A percentile compares a stretch with the other conserved stretches of the same genome.
Evolutionary conservation across 2,797 vertebrate species (phyloP).

Genomic region (Tapera naevia): DNA sequence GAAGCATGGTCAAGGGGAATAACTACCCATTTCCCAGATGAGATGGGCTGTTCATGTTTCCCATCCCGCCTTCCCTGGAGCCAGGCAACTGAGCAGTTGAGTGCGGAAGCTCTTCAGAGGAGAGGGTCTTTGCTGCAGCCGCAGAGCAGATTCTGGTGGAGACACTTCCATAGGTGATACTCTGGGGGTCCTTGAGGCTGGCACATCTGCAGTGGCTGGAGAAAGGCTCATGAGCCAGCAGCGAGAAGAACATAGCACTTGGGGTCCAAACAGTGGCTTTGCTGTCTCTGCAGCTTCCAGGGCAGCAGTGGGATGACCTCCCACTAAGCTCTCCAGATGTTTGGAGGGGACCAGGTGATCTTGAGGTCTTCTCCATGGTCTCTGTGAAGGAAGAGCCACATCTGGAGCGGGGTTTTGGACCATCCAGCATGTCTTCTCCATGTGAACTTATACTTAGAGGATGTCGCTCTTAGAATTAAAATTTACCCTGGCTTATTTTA

Average conservation of each 20-base stretch:
- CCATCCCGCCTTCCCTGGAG: not conserved
- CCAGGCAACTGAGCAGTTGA: not conserved
- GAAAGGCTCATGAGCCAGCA: not conserved
- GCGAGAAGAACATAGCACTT: fast-evolving
- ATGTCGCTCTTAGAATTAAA: not conserved
- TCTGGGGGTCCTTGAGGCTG: not conserved
- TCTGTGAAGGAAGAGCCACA: not conserved
- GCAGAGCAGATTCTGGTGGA: not conserved
- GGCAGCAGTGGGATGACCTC: not conserved
- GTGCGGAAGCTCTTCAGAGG: not conserved
- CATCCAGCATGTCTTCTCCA: not conserved
- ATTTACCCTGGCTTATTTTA: not conserved
- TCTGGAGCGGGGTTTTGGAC: not conserved
- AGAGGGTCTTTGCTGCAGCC: not conserved
- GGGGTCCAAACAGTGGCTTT: not conserved
- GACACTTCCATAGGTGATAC: not conserved
- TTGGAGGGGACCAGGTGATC: not conserved
- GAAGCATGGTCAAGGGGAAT: not conserved
- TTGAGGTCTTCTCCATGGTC: not conserved
- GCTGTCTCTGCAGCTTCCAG: not conserved
- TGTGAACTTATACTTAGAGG: not conserved
- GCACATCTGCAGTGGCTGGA: fast-evolving
- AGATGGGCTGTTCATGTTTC: not conserved
- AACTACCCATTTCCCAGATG: not conserved
- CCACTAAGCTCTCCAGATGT: not conserved